phyloP scores from a whole-genome alignment of 2,113 vertebrate species.

The Chamaetylas fuelleborni region DNA sequence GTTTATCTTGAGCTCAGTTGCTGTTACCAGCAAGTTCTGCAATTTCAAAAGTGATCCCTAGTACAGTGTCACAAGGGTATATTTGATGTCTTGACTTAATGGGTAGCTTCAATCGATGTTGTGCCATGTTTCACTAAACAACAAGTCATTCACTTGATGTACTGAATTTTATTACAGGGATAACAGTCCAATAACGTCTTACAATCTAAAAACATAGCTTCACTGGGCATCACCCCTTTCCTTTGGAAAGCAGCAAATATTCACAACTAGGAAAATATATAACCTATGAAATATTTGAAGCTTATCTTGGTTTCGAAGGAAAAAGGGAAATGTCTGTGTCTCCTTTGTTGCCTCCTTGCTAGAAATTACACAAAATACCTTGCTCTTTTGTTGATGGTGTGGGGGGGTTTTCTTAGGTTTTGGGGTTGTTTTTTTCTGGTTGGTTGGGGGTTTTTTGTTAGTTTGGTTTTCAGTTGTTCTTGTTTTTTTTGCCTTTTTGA shows the following conservation, averaged over 20 bases:
- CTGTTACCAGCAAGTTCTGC: background rate
- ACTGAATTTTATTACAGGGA: constrained; percentile 38
- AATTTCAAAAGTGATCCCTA: background rate
- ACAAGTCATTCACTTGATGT: background rate
- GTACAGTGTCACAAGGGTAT: background rate
- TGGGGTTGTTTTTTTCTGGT: background rate
- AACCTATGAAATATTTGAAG: background rate
- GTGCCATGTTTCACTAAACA: constrained; percentile 10
- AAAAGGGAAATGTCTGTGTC: background rate
- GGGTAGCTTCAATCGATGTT: constrained; percentile 2
- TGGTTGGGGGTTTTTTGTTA: background rate
- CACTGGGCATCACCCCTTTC: background rate
- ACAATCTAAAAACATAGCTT: background rate
- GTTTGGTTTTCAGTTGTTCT: background rate
- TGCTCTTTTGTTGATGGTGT: background rate
- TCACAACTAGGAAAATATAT: background rate
- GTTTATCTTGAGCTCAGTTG: background rate
- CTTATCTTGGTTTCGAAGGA: background rate
- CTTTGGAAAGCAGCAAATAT: background rate
- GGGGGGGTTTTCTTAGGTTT: accelerated
- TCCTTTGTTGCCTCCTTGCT: background rate
- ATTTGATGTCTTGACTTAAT: constrained; percentile 36
- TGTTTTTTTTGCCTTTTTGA: background rate
- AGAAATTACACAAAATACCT: background rate
- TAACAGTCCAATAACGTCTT: background rate